Conservation (phyloP, 2,888 invertebrate species). For the Rotaria socialis region DNA sequence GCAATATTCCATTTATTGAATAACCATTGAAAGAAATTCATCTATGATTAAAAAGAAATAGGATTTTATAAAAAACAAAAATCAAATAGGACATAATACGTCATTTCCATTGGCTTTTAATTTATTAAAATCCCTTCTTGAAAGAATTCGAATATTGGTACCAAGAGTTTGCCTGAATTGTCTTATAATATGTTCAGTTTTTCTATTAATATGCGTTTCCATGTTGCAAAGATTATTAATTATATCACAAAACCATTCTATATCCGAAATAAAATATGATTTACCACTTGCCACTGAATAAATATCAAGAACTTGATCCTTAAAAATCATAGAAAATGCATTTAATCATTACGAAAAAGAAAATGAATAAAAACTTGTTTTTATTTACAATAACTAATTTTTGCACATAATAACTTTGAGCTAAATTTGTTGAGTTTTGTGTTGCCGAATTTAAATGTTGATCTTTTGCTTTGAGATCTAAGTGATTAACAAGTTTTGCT, state of each 20-base stretch:
- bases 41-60: neutral
- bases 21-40: neutral
- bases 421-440: neutral
- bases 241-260: neutral
- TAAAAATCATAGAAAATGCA: neutral
- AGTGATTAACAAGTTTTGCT: neutral
- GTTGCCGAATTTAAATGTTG: neutral
- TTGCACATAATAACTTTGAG: neutral
- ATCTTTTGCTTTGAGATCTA: neutral
- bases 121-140: neutral
- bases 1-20: neutral
- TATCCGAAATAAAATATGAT: conserved; percentile 13
- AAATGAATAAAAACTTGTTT: no score
- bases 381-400: neutral
- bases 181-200: neutral
- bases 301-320: neutral
- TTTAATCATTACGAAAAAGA: no score
- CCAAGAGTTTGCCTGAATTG: neutral
- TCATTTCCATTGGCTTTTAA: neutral
- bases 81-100: neutral
- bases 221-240: neutral
- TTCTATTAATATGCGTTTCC: neutral
- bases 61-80: neutral
- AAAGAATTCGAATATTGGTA: neutral
- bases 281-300: neutral